Base-by-base conservation (phyloP, 2,888 invertebrate genomes). In the Lomographa bimaculata region DNA sequence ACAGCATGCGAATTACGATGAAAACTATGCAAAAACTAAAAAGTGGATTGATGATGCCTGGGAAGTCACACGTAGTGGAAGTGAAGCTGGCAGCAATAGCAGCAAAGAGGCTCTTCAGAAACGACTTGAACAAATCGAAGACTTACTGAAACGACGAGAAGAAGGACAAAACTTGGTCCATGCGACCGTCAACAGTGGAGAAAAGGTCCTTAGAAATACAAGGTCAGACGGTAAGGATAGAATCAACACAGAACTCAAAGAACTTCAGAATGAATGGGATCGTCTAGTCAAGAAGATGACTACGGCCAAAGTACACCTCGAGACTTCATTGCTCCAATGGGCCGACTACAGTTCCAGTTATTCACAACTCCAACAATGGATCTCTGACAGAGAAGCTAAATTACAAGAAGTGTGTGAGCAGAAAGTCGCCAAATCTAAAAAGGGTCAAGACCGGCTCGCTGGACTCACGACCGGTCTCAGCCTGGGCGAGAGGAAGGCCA, bases 311-410 rank as follows among this genome's bases (percentile, higher is more conserved):
- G 97, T 97, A 6, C 94, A 96, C 61, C 80, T 98, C 18, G 98
- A 98, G 79, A 97, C 97, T 0, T 94, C 95, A 57, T 86, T 97
- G 6, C 89, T 98, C 20, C 97, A 98, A 91, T 98, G 98, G 98
- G 97, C 97, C 3, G 97, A 98, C 71, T 98, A 97, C 75, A 97
- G 96, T 71, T 97, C 97, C 35, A 97, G 97, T 40, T 97, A 96
- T 73, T 93, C 95, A 7, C 97, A 97, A 72, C 84, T 98, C 10
- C 95, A 97, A 65, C 96, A 97, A 91, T 98, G 98, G 97, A 96
- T 98, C 45, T 94, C 94, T 16, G 98, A 98, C 64, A 92, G 97
- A 59, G 97, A 98, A 89, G 96, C 96, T 2, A 96, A 97, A 81
- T 77, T 97, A 27, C 96, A 96, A 81, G 95, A 97, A 89, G 97